phyloP scores from a whole-genome alignment of 2,888 invertebrate species.

The Mycalesis mineus region DNA sequence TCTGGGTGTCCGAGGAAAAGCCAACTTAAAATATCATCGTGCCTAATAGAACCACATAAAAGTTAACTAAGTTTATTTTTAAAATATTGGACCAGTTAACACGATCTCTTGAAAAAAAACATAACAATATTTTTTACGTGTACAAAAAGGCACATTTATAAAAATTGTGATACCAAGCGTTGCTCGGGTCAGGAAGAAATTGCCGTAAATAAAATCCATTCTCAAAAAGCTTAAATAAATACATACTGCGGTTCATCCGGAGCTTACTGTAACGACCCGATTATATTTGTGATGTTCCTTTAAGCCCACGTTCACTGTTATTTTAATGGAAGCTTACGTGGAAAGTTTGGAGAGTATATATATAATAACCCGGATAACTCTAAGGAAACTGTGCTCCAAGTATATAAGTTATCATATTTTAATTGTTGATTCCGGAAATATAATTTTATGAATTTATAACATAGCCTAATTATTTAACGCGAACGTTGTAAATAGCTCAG shows the following conservation, averaged over 20 bases:
- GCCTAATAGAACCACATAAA: no score
- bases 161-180: conserved; percentile 2
- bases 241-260: conserved; percentile 19
- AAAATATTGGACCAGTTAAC: no score
- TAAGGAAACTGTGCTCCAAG: background rate
- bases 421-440: no score
- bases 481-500: no score
- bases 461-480: no score
- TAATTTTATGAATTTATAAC: no score
- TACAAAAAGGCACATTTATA: background rate
- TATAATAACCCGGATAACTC: conserved; percentile 33
- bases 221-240: conserved; percentile 27
- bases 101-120: no score
- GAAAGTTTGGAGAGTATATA: conserved; percentile 34
- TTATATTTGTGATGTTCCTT: conserved; percentile 34
- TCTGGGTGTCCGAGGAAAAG: no score
- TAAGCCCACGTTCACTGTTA: conserved; percentile 25
- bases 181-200: conserved; percentile 13
- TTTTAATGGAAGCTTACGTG: conserved; percentile 47
- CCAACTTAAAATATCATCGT: no score
- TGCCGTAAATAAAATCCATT: conserved; percentile 22
- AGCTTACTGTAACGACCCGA: conserved; percentile 37
- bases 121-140: background rate
- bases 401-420: background rate
- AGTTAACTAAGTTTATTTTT: no score